Evolutionary conservation across 2,797 vertebrate species (phyloP), one percentile per base, ranked within the genome.

Genomic region (Cryptoprocta ferox): DNA sequence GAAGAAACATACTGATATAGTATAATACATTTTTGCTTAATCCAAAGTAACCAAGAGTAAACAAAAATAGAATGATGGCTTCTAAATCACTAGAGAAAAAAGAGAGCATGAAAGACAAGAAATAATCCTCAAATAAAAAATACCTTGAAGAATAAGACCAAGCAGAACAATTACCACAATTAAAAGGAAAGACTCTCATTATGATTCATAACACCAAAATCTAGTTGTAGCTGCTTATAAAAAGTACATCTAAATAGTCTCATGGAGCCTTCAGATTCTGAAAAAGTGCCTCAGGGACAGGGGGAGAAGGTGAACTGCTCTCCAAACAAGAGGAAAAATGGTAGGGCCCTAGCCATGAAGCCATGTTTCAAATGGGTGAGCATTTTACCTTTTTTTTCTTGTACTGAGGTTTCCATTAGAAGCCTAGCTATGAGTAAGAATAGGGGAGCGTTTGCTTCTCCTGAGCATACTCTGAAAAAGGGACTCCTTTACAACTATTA

Each of bases 41-140:
- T 75, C 10, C 45, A 90, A 89, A 78, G 59, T 78, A 93, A 93
- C 32, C 24, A 93, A 91, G 15, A 94, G 39, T 80, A 93, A 93
- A 85, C 14, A 94, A 80, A 96, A 89, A 80, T 39, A 89, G 21
- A 92, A 94, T 15, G 30, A 71, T 83, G 21, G 26, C 53, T 88
- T 95, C 70, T 16, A 81, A 83, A 96, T 91, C n/a, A 93, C 65
- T 32, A 59, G 26, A 65, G 30, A 76, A 95, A 95, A 95, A 95
- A 75, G 56, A 76, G 6, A 10, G 7, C 59, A 91, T 61, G 15
- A 82, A 56, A 66, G 65, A 91, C 89, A 94, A 91, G 70, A 89
- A 94, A 73, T 19, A 90, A 56, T 75, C 56, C n/a, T 92, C n/a
- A 68, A 93, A 63, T 14, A 91, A 96, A 35, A 73, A 59, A 42